Base-by-base conservation (phyloP, 2,888 invertebrate genomes). In the Rosalia funebris region DNA sequence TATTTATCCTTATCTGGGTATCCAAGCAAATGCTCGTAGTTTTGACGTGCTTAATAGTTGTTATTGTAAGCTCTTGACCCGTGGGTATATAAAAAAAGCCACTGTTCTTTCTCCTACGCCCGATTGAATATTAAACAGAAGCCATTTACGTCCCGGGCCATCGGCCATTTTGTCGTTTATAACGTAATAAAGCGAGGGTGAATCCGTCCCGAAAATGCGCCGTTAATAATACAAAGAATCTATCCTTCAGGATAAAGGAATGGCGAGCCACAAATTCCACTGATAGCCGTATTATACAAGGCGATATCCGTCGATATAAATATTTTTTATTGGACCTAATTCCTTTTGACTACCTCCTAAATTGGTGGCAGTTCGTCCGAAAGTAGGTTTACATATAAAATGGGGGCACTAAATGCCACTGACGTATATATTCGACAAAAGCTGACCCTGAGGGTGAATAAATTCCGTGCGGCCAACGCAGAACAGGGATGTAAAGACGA, bases 151-250 rank as follows among this genome's bases (percentile, higher is more conserved):
- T 34, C 34, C 5, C 34, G 5, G 11, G 2, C 10, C 10, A 7
- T n/a, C 34, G 34, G 34, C 34, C 34, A n/a, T 34, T 34, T 11
- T n/a, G 34, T 34, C 34, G 34, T 34, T 34, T 34, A 34, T 34
- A 34, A 34, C 5, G 34, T 34, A n/a, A 34, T 34, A 34, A 34
- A 34, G 10, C 34, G 34, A n/a, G 10, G 5, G 34, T 7, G 11
- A n/a, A n/a, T 2, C 34, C 34, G 7, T 5, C 34, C 34, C 34
- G 11, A 34, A 34, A 34, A 34, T n/a, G 34, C 34, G 34, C 34
- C 34, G 34, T 34, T 34, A 34, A 34, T 34, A 34, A 34, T 34
- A 34, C 34, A n/a, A 34, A n/a, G 34, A 34, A 34, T 34, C 34
- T n/a, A n/a, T n/a, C 34, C 34, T 7, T 11, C 34, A n/a, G 34